Evolutionary conservation across 1,140 invertebrate species (phyloP).

Genomic region (Lepidurus arcticus): DNA sequence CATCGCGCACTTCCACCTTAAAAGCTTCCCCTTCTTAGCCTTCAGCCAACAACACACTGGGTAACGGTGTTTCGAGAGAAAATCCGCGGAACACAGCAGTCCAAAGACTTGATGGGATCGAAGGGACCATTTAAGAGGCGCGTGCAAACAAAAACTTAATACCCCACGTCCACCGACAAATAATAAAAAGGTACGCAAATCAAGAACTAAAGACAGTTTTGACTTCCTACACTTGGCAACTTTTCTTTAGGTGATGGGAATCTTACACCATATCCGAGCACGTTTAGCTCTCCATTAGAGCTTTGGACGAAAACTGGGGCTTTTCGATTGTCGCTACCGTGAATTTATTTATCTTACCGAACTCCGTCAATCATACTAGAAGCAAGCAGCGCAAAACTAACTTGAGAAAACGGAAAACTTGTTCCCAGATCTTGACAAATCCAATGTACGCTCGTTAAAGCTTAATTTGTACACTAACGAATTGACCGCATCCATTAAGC

Average conservation of each 20-base stretch:
- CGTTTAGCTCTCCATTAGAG: neutral
- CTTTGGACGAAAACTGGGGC: neutral
- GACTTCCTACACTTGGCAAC: too few species aligned
- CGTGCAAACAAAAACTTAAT: neutral
- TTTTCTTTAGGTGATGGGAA: neutral
- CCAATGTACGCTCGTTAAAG: neutral
- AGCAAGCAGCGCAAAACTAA: neutral
- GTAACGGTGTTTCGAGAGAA: too few species aligned
- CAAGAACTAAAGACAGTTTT: neutral
- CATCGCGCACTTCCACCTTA: constrained; percentile 5
- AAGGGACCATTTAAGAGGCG: neutral
- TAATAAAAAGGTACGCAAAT: neutral
- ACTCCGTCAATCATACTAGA: neutral
- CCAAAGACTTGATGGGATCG: neutral
- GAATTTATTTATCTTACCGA: neutral
- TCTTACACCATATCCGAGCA: neutral
- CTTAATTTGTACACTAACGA: too few species aligned
- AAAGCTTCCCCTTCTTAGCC: neutral
- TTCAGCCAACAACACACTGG: neutral
- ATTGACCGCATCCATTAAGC: too few species aligned
- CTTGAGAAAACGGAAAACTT: neutral
- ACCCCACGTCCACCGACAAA: neutral
- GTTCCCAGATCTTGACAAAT: neutral
- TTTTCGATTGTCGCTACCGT: neutral
- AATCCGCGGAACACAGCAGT: neutral